Conservation (phyloP, 2,113 vertebrate species). For the Brachyhypopomus gauderio region DNA sequence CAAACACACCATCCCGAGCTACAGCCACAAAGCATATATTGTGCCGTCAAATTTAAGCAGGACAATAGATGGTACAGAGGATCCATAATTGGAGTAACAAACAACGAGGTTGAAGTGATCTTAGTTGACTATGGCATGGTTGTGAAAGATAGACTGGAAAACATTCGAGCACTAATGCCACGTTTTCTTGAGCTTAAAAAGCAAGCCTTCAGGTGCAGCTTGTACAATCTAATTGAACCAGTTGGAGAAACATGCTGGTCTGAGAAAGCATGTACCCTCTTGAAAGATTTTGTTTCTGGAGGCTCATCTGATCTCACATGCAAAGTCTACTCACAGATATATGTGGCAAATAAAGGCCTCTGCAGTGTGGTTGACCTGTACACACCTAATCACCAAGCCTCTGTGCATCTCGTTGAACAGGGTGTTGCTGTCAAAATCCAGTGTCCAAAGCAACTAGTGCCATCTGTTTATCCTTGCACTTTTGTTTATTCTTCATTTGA, state of each 20-base stretch:
- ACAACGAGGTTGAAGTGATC: conserved; percentile 63
- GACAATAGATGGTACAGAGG: conserved; percentile 84
- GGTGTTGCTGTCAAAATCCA: conserved; percentile 56
- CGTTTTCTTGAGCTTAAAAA: conserved; percentile 75
- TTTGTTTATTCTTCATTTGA: conserved; percentile 85
- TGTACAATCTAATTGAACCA: conserved; percentile 72
- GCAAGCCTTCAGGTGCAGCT: conserved; percentile 84
- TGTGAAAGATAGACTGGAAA: conserved; percentile 68
- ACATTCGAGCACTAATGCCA: conserved; percentile 77
- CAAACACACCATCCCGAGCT: conserved; percentile 65
- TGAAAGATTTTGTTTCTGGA: conserved; percentile 70
- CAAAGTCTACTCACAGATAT: conserved; percentile 69
- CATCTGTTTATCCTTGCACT: conserved; percentile 71
- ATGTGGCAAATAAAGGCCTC: conserved; percentile 65
- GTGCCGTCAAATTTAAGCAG: conserved; percentile 74
- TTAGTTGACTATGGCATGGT: conserved; percentile 83
- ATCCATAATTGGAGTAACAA: conserved; percentile 63
- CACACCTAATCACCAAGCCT: conserved; percentile 62
- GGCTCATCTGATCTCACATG: conserved; percentile 71
- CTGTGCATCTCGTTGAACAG: conserved; percentile 66
- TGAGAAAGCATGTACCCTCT: conserved; percentile 56
- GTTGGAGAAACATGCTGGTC: conserved; percentile 65
- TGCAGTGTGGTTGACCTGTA: conserved; percentile 81
- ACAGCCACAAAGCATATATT: conserved; percentile 68
- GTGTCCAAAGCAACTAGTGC: conserved; percentile 53